Conservation (phyloP, 2,888 invertebrate species). For the Mellilla xanthometata region DNA sequence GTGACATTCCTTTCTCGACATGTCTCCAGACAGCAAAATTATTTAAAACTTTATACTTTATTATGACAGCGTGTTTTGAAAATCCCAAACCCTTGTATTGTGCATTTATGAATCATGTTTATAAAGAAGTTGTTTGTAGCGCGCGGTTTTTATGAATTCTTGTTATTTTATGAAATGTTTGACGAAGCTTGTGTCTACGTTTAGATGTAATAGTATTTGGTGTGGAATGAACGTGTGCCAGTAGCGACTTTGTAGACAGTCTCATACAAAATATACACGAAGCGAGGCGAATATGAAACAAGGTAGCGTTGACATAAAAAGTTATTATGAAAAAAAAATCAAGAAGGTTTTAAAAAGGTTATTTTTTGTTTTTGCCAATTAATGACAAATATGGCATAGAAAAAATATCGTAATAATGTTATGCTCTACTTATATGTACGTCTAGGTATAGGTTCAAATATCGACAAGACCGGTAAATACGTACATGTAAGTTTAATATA, state of each 20-base stretch:
- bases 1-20: constrained; percentile 18
- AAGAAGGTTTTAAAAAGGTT: no score
- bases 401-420: no score
- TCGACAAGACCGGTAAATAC: no score
- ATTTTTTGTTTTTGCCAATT: no score
- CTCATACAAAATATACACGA: constrained; percentile 66
- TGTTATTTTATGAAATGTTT: constrained; percentile 12
- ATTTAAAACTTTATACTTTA: constrained; percentile 22
- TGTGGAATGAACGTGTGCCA: constrained; percentile 48
- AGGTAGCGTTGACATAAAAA: constrained; percentile 57
- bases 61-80: constrained; percentile 20
- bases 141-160: constrained; percentile 13
- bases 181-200: constrained; percentile 16
- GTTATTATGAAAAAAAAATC: no score
- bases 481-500: no score
- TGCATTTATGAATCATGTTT: constrained; percentile 12
- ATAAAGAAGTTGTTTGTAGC: background rate
- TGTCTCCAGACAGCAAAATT: constrained; percentile 20
- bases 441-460: no score
- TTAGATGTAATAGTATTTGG: constrained; percentile 40
- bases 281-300: constrained; percentile 66
- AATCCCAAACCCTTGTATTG: constrained; percentile 14
- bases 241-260: constrained; percentile 62
- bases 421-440: no score
- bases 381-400: no score